Evolutionary conservation across 2,888 invertebrate species (phyloP), one percentile per base, ranked within the genome.

Genomic region (Scaptomyza cyrtandrae): DNA sequence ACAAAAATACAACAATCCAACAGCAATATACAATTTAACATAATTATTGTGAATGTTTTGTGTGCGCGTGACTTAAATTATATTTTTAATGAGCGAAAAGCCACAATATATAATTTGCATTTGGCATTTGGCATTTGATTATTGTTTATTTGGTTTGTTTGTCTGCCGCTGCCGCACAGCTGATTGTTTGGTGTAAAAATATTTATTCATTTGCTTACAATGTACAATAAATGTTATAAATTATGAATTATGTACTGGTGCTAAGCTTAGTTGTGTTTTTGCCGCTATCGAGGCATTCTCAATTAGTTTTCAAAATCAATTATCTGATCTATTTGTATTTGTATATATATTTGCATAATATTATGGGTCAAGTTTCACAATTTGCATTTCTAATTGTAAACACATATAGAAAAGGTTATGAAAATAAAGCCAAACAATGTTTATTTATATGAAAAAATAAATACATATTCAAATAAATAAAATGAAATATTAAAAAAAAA

Each of bases 361-460:
- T 65, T 60, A 50, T 46, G 29, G 33, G 46, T 29, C 64, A 46
- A 74, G 71, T 62, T 55, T 68, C 56, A 37, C 33, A 75, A 41
- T 80, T 85, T 82, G 65, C 64, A 72, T 80, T 69, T 65, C 59
- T 65, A 81, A 79, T 84, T 68, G 58, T 57, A 66, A 60, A 49
- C 45, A 52, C 55, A 57, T 57, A 63, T 57, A 52, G 48, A 62
- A 54, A 57, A 33, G 10, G 13, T 3, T 7, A 16, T n/a, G 37
- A 24, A 19, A 19, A 46, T n/a, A 33, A 24, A 41, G 11, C 31
- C 37, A 41, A 75, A 58, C 58, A 52, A 24, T 44, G 46, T 71
- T 58, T 31, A 55, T 43, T 10, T 46, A 16, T 49, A 65, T 39
- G 31, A 31, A 48, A 43, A 35, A 39, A 41, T 55, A 55, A 2